Conservation (phyloP, 2,888 invertebrate species). For the Odontothrips loti region DNA sequence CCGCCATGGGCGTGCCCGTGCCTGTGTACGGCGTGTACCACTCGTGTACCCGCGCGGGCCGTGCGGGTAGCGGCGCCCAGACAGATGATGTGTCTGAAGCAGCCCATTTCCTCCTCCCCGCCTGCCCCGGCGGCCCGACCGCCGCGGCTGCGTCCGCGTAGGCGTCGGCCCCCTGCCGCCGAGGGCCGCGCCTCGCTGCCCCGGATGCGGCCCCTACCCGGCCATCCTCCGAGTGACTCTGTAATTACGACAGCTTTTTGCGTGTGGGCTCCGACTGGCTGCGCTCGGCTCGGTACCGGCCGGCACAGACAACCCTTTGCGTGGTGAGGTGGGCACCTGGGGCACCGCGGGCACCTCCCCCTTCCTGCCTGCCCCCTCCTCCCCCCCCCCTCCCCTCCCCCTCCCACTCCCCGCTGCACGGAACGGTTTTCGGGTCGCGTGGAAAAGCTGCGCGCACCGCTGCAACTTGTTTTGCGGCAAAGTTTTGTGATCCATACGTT, state of each 20-base stretch:
- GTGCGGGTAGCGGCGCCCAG: neutral
- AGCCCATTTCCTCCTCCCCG: neutral
- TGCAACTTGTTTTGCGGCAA: too few species aligned
- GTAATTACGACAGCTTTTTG: slow-evolving; percentile 11
- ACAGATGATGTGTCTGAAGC: slow-evolving; percentile 11
- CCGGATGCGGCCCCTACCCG: neutral
- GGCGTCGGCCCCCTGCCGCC: neutral
- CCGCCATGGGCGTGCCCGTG: too few species aligned
- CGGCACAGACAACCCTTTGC: neutral
- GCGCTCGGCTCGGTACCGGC: neutral
- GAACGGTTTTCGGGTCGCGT: too few species aligned
- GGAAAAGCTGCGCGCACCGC: too few species aligned
- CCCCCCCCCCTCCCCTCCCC: neutral
- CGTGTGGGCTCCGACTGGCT: slow-evolving; percentile 2
- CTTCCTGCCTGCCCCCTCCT: neutral
- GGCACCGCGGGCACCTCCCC: neutral
- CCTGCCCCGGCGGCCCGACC: too few species aligned
- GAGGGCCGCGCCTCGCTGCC: neutral
- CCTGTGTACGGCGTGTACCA: too few species aligned
- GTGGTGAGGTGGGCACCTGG: too few species aligned
- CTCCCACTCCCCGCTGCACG: neutral
- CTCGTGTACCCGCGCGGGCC: too few species aligned
- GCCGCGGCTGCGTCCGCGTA: neutral
- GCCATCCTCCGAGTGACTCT: slow-evolving; percentile 3
- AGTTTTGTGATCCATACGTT: too few species aligned